These are phyloP conservation scores for Zoanthus sansibaricus DNA, from an alignment of 92 coral and sea anemone genomes.

Conservation along the genomic window DNA sequence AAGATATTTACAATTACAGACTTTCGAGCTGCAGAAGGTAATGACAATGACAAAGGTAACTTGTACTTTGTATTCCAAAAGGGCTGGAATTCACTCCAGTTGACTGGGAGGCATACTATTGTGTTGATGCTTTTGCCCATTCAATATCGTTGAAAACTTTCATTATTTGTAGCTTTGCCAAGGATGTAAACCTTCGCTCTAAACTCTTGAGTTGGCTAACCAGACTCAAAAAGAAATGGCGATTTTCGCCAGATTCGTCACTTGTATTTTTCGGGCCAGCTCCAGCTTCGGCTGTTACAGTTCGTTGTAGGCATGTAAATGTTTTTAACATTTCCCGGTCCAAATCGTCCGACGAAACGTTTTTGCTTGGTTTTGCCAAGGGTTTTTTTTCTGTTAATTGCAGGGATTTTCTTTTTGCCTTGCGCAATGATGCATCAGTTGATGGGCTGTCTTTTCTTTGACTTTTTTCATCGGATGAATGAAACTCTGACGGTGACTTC, in stretches of 20 bases:
- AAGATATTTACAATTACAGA: conserved; percentile 34
- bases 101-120: not conserved
- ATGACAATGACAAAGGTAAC: no score
- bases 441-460: not conserved
- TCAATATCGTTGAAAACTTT: conserved; percentile 37
- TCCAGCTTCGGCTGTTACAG: conserved; percentile 10
- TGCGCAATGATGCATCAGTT: not conserved
- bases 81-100: no score
- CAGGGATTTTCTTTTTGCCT: not conserved
- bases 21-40: conserved; percentile 36
- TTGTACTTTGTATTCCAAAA: no score
- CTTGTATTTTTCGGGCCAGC: not conserved
- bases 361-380: conserved; percentile 1
- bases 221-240: conserved; percentile 29
- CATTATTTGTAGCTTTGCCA: conserved; percentile 46
- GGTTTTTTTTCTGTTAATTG: not conserved
- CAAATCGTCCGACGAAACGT: not conserved
- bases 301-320: not conserved
- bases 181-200: conserved; percentile 3
- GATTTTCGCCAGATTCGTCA: no score
- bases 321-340: conserved; percentile 16
- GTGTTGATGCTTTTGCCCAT: conserved; percentile 25
- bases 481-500: not conserved
- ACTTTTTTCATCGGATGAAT: not conserved
- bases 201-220: conserved; percentile 12